A percentile compares a stretch with the other conserved stretches of the same genome.
Evolutionary conservation across 2,113 vertebrate genomes (phyloP).

Genomic region (Heterochromis multidens): DNA sequence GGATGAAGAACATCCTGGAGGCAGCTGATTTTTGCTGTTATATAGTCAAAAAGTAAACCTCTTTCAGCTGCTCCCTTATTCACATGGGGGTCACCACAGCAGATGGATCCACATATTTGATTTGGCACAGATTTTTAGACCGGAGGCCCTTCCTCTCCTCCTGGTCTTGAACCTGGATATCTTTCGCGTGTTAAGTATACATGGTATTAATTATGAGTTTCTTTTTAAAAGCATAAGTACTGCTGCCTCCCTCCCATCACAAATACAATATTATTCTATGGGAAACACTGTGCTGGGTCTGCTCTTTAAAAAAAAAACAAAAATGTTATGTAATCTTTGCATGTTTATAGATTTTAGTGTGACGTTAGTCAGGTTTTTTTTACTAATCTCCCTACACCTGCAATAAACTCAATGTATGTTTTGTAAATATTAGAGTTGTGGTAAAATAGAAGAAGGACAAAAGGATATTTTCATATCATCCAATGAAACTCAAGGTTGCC

Average conservation of each 20-base stretch:
- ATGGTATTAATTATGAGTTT: neutral
- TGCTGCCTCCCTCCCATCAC: too few species aligned
- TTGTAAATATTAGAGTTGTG: neutral
- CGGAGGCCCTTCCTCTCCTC: neutral
- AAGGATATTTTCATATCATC: conserved; percentile 16
- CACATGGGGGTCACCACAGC: neutral
- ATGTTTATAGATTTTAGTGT: neutral
- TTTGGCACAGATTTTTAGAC: neutral
- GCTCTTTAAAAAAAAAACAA: too few species aligned
- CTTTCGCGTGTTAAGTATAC: neutral
- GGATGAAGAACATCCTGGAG: neutral
- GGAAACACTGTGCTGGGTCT: too few species aligned
- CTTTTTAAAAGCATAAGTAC: too few species aligned
- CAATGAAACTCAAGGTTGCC: neutral
- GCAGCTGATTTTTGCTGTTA: neutral
- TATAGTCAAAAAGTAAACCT: neutral
- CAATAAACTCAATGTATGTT: neutral
- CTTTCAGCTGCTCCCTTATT: neutral
- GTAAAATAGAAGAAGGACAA: neutral
- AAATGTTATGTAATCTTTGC: neutral
- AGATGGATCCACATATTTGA: neutral
- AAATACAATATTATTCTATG: too few species aligned
- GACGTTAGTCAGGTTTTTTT: too few species aligned
- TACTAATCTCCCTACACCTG: neutral
- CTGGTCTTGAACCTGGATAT: neutral